Conservation (phyloP, 2,797 vertebrate genomes). For the Urophycis tenuis region DNA sequence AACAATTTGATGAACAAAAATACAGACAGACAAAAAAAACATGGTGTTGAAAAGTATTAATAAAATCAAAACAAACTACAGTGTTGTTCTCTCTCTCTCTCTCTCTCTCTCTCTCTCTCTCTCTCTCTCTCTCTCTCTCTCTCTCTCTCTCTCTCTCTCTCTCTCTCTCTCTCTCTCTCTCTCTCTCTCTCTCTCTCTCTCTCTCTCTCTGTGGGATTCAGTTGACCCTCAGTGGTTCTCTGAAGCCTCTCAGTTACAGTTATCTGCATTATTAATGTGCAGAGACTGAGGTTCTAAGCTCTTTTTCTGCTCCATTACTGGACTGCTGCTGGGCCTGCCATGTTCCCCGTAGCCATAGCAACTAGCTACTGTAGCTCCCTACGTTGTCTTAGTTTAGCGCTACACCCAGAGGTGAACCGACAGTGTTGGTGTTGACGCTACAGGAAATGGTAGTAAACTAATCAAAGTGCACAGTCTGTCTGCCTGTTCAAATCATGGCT, state of each 20-base stretch:
- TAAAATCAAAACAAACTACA: no score
- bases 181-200: neutral
- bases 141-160: conserved; percentile 2
- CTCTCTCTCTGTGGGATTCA: neutral
- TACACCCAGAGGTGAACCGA: neutral
- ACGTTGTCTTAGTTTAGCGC: neutral
- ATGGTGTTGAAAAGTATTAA: no score
- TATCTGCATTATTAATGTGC: conserved; percentile 60
- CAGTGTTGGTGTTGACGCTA: neutral
- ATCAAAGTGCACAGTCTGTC: neutral
- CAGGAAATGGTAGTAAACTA: neutral
- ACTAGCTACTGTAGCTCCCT: neutral
- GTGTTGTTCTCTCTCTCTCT: no score
- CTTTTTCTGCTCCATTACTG: conserved; percentile 55
- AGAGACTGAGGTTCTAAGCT: conserved; percentile 38
- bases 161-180: neutral
- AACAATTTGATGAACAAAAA: no score
- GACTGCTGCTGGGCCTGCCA: conserved; percentile 22
- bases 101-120: neutral
- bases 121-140: neutral
- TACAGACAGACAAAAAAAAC: no score
- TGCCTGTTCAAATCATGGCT: neutral
- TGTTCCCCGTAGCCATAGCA: conserved; percentile 16
- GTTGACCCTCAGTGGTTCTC: conserved; percentile 18
- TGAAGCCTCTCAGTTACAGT: conserved; percentile 27